Percentiles rank a stretch among this genome's conserved stretches.
Conservation (phyloP, 2,113 vertebrate species). For the Microcebus ravelobensis region DNA sequence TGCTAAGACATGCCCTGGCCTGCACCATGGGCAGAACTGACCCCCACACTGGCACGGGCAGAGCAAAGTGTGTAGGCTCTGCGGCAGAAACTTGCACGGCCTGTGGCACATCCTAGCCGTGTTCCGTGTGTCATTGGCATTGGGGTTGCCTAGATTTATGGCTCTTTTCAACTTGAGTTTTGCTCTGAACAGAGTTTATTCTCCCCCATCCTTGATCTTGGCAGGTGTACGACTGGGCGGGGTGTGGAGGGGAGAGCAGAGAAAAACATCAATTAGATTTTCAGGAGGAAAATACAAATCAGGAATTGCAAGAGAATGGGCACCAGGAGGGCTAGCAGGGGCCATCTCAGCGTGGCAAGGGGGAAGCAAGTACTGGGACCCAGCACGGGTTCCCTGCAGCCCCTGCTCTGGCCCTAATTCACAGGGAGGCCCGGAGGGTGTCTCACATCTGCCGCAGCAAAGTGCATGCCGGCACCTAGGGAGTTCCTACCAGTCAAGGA, state of each 20-base stretch:
- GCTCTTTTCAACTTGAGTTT: slow-evolving; percentile 44
- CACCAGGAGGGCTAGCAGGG: neutral
- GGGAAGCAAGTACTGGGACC: neutral
- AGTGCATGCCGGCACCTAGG: neutral
- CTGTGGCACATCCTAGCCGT: neutral
- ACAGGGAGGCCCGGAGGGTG: neutral
- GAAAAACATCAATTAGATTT: slow-evolving; percentile 34
- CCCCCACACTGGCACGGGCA: neutral
- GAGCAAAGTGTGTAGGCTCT: neutral
- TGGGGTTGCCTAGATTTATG: neutral
- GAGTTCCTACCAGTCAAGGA: neutral
- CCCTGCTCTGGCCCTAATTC: neutral
- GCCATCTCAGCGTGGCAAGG: neutral
- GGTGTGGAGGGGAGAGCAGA: neutral
- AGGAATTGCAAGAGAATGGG: neutral
- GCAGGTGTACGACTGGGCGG: slow-evolving; percentile 34
- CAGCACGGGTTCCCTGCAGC: neutral
- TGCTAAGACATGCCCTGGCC: neutral
- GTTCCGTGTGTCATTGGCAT: neutral
- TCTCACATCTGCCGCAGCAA: neutral
- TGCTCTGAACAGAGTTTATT: neutral
- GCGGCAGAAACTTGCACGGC: neutral
- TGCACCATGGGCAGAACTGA: neutral
- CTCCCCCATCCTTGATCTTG: neutral
- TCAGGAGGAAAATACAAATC: neutral